A percentile compares a stretch with the other conserved stretches of the same genome.
Evolutionary conservation across 2,888 invertebrate species (phyloP).

Genomic region (Periphyllus acericola): DNA sequence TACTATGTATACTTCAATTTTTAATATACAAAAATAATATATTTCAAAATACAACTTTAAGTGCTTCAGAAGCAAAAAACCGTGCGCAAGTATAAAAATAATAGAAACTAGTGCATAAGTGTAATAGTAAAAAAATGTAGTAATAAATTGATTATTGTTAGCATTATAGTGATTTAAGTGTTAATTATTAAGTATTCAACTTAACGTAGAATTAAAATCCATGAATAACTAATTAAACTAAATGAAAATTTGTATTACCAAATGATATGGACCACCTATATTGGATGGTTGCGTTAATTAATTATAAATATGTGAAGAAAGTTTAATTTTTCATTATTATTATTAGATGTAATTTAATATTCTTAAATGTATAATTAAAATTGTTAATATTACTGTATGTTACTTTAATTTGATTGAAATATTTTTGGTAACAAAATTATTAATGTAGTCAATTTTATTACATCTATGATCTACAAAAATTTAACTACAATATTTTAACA

Average conservation of each 20-base stretch:
- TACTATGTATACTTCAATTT: not conserved
- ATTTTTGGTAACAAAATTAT: slow-evolving; percentile 33
- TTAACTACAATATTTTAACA: slow-evolving; percentile 45
- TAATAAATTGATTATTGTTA: slow-evolving; percentile 56
- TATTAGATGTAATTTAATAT: slow-evolving; percentile 40
- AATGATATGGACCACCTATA: slow-evolving; percentile 53
- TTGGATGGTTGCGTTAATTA: slow-evolving; percentile 62
- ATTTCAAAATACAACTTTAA: slow-evolving; percentile 13
- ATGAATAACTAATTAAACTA: slow-evolving; percentile 37
- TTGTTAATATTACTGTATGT: not conserved
- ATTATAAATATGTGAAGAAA: slow-evolving; percentile 45
- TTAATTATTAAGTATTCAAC: slow-evolving; percentile 32
- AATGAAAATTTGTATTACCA: slow-evolving; percentile 53
- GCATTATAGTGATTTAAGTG: slow-evolving; percentile 38
- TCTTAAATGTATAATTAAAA: slow-evolving; percentile 21
- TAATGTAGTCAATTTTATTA: slow-evolving; percentile 52
- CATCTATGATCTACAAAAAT: slow-evolving; percentile 32
- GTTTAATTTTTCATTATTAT: slow-evolving; percentile 43
- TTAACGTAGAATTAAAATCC: slow-evolving; percentile 39
- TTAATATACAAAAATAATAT: slow-evolving; percentile 15
- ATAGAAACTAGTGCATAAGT: slow-evolving; percentile 37
- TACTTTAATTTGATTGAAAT: slow-evolving; percentile 11
- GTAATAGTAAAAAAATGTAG: slow-evolving; percentile 50
- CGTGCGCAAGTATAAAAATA: slow-evolving; percentile 38
- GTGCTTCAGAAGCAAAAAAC: slow-evolving; percentile 25